Conservation (phyloP, 2,113 vertebrate species). For the Phocoena phocoena region DNA sequence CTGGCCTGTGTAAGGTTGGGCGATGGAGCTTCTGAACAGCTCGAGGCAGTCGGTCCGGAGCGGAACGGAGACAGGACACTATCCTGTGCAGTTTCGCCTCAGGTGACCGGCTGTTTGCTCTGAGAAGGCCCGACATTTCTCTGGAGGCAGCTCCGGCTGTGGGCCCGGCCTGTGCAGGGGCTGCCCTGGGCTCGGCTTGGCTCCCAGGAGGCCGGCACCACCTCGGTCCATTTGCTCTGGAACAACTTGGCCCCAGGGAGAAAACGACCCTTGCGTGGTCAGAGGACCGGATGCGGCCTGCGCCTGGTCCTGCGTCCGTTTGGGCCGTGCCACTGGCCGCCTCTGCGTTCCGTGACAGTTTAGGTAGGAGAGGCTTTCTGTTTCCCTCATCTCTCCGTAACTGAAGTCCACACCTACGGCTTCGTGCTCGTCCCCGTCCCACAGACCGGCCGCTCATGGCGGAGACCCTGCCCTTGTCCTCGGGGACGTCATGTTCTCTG, state of each 20-base stretch:
- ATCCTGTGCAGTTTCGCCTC: constrained; percentile 74
- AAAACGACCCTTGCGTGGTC: too few relatives aligned
- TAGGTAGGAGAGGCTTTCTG: background rate
- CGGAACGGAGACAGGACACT: constrained; percentile 79
- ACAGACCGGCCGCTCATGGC: background rate
- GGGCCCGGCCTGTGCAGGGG: background rate
- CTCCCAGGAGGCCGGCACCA: background rate
- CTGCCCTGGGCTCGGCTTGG: too few relatives aligned
- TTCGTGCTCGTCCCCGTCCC: too few relatives aligned
- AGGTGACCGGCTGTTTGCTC: background rate
- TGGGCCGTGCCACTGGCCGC: too few relatives aligned
- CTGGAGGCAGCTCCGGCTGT: background rate
- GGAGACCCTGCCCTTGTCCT: background rate
- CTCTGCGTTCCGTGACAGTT: background rate
- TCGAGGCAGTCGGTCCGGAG: constrained; percentile 78
- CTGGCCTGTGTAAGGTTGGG: constrained; percentile 81
- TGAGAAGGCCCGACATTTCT: background rate
- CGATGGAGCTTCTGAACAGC: constrained; percentile 80
- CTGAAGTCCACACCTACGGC: background rate
- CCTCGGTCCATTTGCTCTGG: background rate
- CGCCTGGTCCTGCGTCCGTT: background rate
- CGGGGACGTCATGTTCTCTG: background rate
- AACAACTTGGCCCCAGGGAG: too few relatives aligned
- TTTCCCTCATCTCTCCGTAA: background rate
- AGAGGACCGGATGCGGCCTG: background rate